Conservation (phyloP, 2,797 vertebrate genomes). For the Spinus olivaceus region DNA sequence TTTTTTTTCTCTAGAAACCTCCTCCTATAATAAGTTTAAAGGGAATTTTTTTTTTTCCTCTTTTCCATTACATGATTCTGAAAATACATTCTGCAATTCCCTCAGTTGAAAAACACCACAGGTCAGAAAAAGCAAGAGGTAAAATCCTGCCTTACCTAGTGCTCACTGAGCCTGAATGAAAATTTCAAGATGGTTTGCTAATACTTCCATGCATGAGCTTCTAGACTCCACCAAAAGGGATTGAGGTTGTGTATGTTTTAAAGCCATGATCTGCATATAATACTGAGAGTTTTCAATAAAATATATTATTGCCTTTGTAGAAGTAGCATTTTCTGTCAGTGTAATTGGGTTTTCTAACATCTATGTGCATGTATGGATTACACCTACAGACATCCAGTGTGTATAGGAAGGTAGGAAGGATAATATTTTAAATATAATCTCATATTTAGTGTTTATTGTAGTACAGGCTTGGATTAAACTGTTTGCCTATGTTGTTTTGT, state of each 20-base stretch:
- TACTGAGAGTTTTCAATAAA: background rate
- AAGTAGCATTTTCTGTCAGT: background rate
- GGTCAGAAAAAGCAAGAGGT: background rate
- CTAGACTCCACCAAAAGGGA: background rate
- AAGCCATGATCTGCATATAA: background rate
- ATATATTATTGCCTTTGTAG: background rate
- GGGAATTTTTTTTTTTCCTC: background rate
- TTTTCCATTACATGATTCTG: background rate
- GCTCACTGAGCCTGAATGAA: background rate
- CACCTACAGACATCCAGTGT: background rate
- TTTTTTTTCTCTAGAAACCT: background rate
- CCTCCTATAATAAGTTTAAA: background rate
- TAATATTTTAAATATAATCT: background rate
- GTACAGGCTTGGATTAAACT: background rate
- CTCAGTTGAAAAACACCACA: background rate
- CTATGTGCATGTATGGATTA: background rate
- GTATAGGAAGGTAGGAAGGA: background rate
- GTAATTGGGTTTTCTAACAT: background rate
- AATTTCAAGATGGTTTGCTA: background rate
- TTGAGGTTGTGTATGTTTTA: background rate
- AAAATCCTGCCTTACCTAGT: background rate
- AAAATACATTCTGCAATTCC: background rate
- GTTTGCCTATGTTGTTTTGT: background rate
- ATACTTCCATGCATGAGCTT: background rate
- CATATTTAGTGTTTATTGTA: background rate